Conservation (phyloP, 2,888 invertebrate genomes). For the Synergus laeviventris region DNA sequence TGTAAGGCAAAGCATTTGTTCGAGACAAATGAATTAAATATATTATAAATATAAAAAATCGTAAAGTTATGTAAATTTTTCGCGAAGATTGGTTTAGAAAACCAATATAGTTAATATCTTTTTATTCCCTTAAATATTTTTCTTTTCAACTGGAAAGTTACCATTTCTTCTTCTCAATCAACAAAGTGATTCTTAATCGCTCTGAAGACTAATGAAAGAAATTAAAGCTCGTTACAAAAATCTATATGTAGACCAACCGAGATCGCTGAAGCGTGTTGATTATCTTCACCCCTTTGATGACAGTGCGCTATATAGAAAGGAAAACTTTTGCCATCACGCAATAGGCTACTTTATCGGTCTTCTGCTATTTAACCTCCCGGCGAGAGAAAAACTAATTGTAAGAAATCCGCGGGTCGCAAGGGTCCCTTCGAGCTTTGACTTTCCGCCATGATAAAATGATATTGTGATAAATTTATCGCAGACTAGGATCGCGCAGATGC, state of each 20-base stretch:
- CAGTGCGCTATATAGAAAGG: neutral
- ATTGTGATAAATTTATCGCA: constrained; percentile 17
- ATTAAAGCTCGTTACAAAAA: neutral
- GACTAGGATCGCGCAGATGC: neutral
- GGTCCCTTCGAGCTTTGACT: neutral
- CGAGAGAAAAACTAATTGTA: neutral
- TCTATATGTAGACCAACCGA: constrained; percentile 16
- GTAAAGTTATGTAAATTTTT: neutral
- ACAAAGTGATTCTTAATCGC: neutral
- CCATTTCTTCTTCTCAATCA: constrained; percentile 1
- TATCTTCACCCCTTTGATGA: constrained; percentile 9
- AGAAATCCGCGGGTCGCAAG: neutral
- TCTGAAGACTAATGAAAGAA: constrained; percentile 1
- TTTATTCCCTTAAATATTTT: neutral
- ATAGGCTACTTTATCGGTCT: neutral
- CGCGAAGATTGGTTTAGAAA: no score
- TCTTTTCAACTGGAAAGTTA: constrained; percentile 9
- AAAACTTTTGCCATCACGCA: constrained; percentile 2
- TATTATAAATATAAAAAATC: no score
- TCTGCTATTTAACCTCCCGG: neutral
- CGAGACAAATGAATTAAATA: neutral
- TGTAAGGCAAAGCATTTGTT: neutral
- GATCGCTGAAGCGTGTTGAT: neutral
- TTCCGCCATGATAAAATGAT: constrained; percentile 4
- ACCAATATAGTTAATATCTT: neutral